Base-by-base conservation (phyloP, 2,888 invertebrate species). In the Gari tellinella region DNA sequence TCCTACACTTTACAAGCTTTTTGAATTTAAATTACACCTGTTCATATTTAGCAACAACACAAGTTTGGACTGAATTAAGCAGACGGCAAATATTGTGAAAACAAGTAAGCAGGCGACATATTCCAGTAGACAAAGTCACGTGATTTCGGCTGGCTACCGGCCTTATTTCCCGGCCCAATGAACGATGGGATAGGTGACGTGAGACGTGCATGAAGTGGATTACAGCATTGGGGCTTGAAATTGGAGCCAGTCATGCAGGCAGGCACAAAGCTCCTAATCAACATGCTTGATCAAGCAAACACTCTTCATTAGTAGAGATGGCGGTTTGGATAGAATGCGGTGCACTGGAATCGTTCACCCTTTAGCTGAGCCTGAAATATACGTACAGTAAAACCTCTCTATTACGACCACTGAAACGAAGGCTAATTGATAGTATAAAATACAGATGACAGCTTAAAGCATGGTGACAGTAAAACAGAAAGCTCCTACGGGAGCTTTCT, bases 161-260 rank as follows among this genome's bases (percentile, higher is more conserved):
- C 40, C 45, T 45, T 45, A 58, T 66, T 66, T 66, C 38, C 43
- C 46, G 51, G 45, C 12, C 58, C 66, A 66, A 10, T 66, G 58
- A 58, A 38, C 40, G 37, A 17, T 38, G 31, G 45, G 46, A 52
- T 37, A 45, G 31, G 12, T 23, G 51, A 52, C 58, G 31, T 46
- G 53, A 43, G 58, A 41, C 53, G 51, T 23, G 51, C 40, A 52
- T 53, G 25, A 43, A 43, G 23, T 17, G n/a, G 21, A 15, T 49
- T 41, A n/a, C 43, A 37, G 52, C 52, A 62, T 26, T 41, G 23
- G 41, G 19, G 46, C 53, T 21, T 19, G 58, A 58, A 58, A 66
- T 66, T 58, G 58, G 51, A 58, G 45, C 51, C 31, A 66, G 52
- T 38, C 43, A 66, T 46, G 66, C 66, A 41, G n/a, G 53, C 51